A percentile compares a stretch with the other conserved stretches of the same genome.
Evolutionary conservation across 2,888 invertebrate species (phyloP).

Genomic region (Limnephilus rhombicus): DNA sequence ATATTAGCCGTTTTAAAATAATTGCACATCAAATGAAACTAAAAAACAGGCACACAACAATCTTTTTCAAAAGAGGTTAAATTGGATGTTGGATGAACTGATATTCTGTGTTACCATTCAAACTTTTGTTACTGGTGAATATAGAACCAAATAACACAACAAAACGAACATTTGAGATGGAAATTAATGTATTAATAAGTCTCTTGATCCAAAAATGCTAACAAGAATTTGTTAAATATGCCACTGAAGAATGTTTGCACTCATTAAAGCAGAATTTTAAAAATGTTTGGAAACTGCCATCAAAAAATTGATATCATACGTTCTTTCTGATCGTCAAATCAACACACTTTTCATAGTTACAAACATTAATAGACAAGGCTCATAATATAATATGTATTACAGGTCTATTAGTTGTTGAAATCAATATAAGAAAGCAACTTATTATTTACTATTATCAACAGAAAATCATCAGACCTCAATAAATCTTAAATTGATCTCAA

Average conservation of each 20-base stretch:
- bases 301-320: too few species aligned
- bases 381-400: too few species aligned
- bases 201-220: neutral
- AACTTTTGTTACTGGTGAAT: neutral
- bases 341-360: too few species aligned
- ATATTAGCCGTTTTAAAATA: neutral
- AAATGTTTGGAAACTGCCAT: neutral
- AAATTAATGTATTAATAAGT: neutral
- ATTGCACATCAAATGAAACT: neutral
- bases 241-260: neutral
- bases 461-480: neutral
- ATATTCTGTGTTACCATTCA: neutral
- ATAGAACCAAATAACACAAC: neutral
- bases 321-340: too few species aligned
- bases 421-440: neutral
- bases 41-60: neutral
- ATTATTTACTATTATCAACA: neutral
- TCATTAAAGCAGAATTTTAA: neutral
- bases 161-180: neutral
- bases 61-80: neutral
- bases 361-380: too few species aligned
- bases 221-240: too few species aligned
- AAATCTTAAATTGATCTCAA: too few species aligned
- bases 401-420: neutral
- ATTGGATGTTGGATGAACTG: neutral